Percentiles rank a stretch among this genome's conserved stretches.
Evolutionary conservation across 2,888 invertebrate genomes (phyloP).

Genomic region (Kuschelorhynchus macadamiae): DNA sequence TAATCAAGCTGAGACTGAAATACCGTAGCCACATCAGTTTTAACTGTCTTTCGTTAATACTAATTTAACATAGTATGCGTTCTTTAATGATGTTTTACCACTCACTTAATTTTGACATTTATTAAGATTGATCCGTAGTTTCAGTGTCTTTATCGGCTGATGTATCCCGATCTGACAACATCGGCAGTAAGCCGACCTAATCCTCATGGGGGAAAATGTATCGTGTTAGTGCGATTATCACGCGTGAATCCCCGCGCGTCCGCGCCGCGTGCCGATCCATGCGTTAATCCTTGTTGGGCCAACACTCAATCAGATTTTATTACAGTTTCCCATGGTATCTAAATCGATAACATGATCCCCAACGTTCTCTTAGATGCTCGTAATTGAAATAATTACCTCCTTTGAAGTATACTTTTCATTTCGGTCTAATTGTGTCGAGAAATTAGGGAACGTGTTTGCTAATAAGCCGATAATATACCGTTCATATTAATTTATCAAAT

Average conservation of each 20-base stretch:
- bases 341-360: constrained; percentile 26
- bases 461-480: too few species aligned
- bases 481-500: too few species aligned
- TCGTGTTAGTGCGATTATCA: constrained; percentile 66
- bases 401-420: constrained; percentile 13
- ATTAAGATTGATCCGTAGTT: constrained; percentile 47
- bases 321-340: constrained; percentile 47
- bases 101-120: constrained; percentile 37
- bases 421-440: not conserved
- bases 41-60: too few species aligned
- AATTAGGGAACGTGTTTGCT: too few species aligned
- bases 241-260: constrained; percentile 61
- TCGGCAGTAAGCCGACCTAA: constrained; percentile 57
- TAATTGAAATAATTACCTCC: constrained; percentile 49
- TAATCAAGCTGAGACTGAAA: too few species aligned
- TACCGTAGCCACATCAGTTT: too few species aligned
- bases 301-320: constrained; percentile 57
- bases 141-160: constrained; percentile 38
- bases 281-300: constrained; percentile 63
- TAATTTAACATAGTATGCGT: too few species aligned
- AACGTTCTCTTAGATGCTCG: constrained; percentile 29
- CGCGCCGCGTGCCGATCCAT: constrained; percentile 57
- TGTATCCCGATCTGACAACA: constrained; percentile 34
- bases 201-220: constrained; percentile 54
- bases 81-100: constrained; percentile 2